Conservation (phyloP, 2,888 invertebrate species). For the Dysmachus trigonus region DNA sequence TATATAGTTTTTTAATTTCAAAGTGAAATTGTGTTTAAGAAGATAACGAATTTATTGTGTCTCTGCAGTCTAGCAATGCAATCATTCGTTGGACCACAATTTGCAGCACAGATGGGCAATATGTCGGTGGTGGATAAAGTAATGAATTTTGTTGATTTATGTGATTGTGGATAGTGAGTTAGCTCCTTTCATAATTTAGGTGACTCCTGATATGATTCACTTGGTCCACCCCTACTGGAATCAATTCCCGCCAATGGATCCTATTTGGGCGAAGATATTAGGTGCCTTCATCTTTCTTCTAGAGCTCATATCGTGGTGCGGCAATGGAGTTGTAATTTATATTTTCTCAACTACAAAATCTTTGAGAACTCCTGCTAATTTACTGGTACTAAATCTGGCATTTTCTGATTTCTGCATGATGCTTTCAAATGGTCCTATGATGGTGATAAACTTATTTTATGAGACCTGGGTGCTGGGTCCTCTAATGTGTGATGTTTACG, state of each 20-base stretch:
- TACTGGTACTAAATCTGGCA: slow-evolving; percentile 71
- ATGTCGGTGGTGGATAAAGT: slow-evolving; percentile 86
- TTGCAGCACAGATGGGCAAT: slow-evolving; percentile 65
- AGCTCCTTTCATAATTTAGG: slow-evolving; percentile 55
- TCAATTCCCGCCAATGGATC: slow-evolving; percentile 67
- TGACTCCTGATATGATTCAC: slow-evolving; percentile 73
- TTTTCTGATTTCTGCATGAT: slow-evolving; percentile 72
- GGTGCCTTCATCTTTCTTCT: slow-evolving; percentile 68
- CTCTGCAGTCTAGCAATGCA: not conserved
- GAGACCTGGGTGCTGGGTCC: slow-evolving; percentile 71
- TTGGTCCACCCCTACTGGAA: slow-evolving; percentile 72
- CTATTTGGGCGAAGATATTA: slow-evolving; percentile 68
- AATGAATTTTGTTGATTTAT: slow-evolving; percentile 4
- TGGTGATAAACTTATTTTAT: slow-evolving; percentile 70
- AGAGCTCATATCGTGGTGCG: slow-evolving; percentile 65
- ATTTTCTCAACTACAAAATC: slow-evolving; percentile 73
- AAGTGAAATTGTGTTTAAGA: not conserved
- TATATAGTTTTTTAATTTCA: not conserved
- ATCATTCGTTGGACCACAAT: slow-evolving; percentile 65
- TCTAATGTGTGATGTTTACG: slow-evolving; percentile 70
- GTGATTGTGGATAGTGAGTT: not conserved
- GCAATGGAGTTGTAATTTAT: slow-evolving; percentile 66
- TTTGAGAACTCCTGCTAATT: slow-evolving; percentile 70
- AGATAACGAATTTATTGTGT: not conserved
- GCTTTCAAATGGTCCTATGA: slow-evolving; percentile 68